Conservation (phyloP, 2,888 invertebrate genomes). For the Nowickia ferox region DNA sequence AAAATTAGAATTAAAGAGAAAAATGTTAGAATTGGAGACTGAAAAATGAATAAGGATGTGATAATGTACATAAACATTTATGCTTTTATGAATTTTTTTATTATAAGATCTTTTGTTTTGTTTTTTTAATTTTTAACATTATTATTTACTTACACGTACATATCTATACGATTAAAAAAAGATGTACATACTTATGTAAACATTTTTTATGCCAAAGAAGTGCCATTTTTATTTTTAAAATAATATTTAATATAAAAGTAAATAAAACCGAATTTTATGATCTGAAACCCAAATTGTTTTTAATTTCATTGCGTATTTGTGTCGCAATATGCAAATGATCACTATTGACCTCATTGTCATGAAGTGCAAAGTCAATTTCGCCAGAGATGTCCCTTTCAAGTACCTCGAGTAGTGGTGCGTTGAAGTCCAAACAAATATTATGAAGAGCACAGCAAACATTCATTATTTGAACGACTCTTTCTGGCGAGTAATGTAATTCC, state of each 20-base stretch:
- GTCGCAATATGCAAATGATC: too few relatives aligned
- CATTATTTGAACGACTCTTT: conserved; percentile 31
- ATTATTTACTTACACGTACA: background rate
- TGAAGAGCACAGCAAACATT: conserved; percentile 52
- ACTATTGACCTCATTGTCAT: too few relatives aligned
- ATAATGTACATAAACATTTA: too few relatives aligned
- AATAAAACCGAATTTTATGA: conserved; percentile 15
- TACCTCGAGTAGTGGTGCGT: conserved; percentile 16
- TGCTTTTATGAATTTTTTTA: too few relatives aligned
- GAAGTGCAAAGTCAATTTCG: background rate
- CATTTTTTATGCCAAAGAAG: conserved; percentile 33
- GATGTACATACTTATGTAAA: background rate
- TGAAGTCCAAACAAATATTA: too few relatives aligned
- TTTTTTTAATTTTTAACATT: too few relatives aligned
- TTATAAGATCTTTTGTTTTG: too few relatives aligned
- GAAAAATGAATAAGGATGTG: too few relatives aligned
- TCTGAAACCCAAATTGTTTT: too few relatives aligned
- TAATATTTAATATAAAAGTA: conserved; percentile 31
- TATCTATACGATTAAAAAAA: conserved; percentile 1
- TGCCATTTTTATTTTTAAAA: conserved; percentile 20
- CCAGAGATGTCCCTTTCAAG: conserved; percentile 17
- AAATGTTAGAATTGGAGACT: too few relatives aligned
- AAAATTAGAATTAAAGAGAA: too few relatives aligned
- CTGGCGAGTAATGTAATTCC: conserved; percentile 47
- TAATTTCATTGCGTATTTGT: too few relatives aligned